Base-by-base conservation (phyloP, 1,140 invertebrate species). In the Bicyclus anynana region DNA sequence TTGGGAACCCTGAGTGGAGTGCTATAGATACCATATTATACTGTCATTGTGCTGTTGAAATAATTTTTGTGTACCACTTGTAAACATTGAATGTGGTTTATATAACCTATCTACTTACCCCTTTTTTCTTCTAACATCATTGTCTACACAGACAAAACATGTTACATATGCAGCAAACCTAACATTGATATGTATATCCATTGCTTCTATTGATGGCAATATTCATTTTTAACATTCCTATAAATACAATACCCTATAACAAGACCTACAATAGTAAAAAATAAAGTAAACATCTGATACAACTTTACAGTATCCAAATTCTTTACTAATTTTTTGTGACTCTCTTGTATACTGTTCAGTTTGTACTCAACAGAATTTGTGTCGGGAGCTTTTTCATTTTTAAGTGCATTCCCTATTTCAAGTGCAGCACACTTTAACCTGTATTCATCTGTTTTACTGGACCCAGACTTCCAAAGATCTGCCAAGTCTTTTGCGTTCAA, bases 371-470 rank as follows among this genome's bases (percentile, higher is more conserved):
- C 14, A 1, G 57, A 51, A 7, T 67, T 58, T 0, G 61, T 42
- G 21, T 70, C 63, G 0, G 42, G 35, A 9, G n/a, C 6, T 44
- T 44, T 20, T 21, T 20, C 10, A n/a, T 2, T 4, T 13, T 21
- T 44, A 0, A 0, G 9, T 21, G 13, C 4, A 20, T 10, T 20
- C n/a, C 12, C 18, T 1, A n/a, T 40, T 13, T 61, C 51, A 12
- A 37, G 40, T 23, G 2, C 49, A 18, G 21, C 59, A 47, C 67
- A 70, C 51, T 62, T 72, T 1, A 77, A 23, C 40, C 63, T 65
- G n/a, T 77, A 69, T 16, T 77, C 72, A 44, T 74, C 63, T 0
- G 67, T 40, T 38, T 65, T 70, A 35, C 44, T 59, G 44, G 58
- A 47, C 5, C 53, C 37, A 10, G 26, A 56, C 26, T 74, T 71